These are phyloP conservation scores for Drosophila tsacasi DNA, from an alignment of 1,140 invertebrate species.

Conservation along the genomic window DNA sequence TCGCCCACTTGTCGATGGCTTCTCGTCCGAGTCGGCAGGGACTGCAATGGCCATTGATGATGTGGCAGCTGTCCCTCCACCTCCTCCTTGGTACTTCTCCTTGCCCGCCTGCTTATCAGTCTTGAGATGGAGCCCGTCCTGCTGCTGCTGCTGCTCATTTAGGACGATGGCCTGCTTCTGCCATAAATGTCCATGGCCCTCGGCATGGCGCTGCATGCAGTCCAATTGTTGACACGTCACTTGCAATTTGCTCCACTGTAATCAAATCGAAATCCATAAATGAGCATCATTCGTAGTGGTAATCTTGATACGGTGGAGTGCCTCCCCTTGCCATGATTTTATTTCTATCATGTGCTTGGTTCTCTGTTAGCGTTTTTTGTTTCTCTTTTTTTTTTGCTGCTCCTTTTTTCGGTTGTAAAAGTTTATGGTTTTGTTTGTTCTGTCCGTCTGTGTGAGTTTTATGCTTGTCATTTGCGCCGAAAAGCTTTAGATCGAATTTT, in stretches of 20 bases:
- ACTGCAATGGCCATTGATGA: constrained; percentile 17
- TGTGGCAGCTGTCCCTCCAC: constrained; percentile 8
- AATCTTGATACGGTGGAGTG: constrained; percentile 27
- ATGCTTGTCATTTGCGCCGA: constrained; percentile 48
- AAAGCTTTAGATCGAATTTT: constrained; percentile 62
- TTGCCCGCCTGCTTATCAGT: constrained; percentile 61
- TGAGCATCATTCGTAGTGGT: constrained; percentile 45
- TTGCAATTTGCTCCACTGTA: constrained; percentile 85
- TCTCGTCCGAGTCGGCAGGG: constrained; percentile 39
- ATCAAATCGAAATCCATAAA: constrained; percentile 77
- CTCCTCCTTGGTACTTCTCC: constrained; percentile 28
- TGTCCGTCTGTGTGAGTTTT: constrained; percentile 56
- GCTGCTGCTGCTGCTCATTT: constrained; percentile 73
- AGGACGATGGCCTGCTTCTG: constrained; percentile 80
- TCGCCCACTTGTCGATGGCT: constrained; percentile 51
- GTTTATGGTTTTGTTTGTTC: constrained; percentile 60
- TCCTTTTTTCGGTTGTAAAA: constrained; percentile 44
- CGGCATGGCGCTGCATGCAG: constrained; percentile 84
- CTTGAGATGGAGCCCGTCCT: constrained; percentile 59
- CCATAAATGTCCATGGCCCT: constrained; percentile 84
- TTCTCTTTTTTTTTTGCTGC: constrained; percentile 8
- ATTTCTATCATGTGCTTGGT: constrained; percentile 27
- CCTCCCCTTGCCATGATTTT: background rate
- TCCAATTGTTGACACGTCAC: constrained; percentile 84
- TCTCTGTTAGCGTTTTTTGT: constrained; percentile 12